Evolutionary conservation across 2,797 vertebrate species (phyloP).

Genomic region (Fringilla coelebs): DNA sequence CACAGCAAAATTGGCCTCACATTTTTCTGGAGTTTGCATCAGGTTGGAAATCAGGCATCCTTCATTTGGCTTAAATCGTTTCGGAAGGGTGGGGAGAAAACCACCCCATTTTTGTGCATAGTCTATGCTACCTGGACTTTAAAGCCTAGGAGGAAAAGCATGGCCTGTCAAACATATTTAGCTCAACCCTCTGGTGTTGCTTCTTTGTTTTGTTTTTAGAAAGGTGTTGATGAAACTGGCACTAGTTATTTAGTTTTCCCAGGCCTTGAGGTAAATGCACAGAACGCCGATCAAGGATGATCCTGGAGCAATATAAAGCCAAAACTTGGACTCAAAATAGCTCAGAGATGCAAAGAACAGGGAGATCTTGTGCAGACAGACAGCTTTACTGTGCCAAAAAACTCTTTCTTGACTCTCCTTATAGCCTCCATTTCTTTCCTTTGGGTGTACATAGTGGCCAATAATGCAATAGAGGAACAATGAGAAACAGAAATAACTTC

Average conservation of each 20-base stretch:
- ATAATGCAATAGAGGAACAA: neutral
- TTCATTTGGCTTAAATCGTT: slow-evolving; percentile 42
- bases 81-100: neutral
- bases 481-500: neutral
- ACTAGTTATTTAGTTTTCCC: neutral
- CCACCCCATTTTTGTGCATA: neutral
- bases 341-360: neutral
- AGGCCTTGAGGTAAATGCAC: neutral
- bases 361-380: neutral
- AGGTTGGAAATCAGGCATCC: neutral
- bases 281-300: neutral
- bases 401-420: neutral
- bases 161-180: neutral
- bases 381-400: neutral
- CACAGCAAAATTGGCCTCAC: slow-evolving; percentile 68
- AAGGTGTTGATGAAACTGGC: neutral
- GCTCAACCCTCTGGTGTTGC: neutral
- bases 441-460: neutral
- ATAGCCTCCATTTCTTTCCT: neutral
- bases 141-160: neutral
- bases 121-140: neutral
- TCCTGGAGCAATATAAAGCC: neutral
- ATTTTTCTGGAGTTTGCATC: slow-evolving; percentile 20
- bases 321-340: neutral
- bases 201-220: neutral